These are phyloP conservation scores for Puntigrus tetrazona DNA, from an alignment of 2,113 vertebrate species.

Conservation along the genomic window DNA sequence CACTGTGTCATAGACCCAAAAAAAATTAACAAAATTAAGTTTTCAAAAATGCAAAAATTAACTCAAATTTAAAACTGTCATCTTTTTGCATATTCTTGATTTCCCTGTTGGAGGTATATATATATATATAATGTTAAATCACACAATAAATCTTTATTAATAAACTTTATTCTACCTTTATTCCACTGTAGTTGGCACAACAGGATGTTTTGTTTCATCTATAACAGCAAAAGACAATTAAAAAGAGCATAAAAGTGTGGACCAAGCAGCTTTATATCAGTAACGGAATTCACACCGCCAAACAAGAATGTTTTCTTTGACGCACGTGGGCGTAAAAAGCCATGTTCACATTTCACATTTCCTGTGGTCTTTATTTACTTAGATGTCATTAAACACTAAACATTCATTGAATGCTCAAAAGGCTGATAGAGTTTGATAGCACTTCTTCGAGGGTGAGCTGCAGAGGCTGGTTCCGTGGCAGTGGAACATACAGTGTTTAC, in stretches of 20 bases:
- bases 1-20: neutral
- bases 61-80: neutral
- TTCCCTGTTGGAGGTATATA: neutral
- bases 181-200: neutral
- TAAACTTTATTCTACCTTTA: neutral
- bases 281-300: slow-evolving; percentile 56
- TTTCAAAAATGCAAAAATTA: no score
- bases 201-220: neutral
- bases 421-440: neutral
- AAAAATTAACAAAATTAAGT: no score
- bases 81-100: neutral
- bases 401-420: slow-evolving; percentile 21
- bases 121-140: neutral
- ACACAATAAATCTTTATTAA: no score
- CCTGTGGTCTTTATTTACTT: slow-evolving; percentile 77
- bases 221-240: neutral
- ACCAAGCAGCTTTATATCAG: slow-evolving; percentile 54
- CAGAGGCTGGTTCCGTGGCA: neutral
- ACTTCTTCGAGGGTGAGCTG: neutral
- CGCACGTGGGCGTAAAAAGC: slow-evolving; percentile 73
- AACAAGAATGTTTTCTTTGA: slow-evolving; percentile 53
- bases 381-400: slow-evolving; percentile 50
- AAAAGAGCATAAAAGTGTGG: slow-evolving; percentile 36
- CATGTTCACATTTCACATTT: slow-evolving; percentile 75
- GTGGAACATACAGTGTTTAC: neutral